These are phyloP conservation scores for Megaustenia siamemsis DNA, from an alignment of 2,888 invertebrate species.

Conservation along the genomic window DNA sequence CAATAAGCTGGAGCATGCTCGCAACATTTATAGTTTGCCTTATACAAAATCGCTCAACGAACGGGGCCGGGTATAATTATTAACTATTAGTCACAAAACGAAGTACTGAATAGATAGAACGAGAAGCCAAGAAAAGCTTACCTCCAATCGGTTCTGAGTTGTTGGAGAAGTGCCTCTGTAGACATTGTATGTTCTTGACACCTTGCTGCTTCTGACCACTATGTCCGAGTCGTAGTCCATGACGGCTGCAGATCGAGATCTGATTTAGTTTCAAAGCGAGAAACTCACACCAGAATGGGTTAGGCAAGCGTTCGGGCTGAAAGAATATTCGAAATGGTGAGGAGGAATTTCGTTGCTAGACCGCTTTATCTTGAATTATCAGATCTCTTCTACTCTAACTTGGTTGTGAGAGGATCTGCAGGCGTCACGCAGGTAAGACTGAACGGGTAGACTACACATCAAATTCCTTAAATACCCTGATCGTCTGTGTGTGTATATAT, in stretches of 20 bases:
- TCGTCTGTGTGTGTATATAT: conserved; percentile 66
- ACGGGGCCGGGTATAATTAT: too few relatives aligned
- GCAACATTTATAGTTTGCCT: too few relatives aligned
- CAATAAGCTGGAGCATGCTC: too few relatives aligned
- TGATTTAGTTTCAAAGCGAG: background rate
- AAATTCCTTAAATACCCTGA: conserved; percentile 74
- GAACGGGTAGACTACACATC: conserved; percentile 65
- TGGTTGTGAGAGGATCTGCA: conserved; percentile 19
- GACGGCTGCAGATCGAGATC: conserved; percentile 37
- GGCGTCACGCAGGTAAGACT: conserved; percentile 48
- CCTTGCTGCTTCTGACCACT: conserved; percentile 60
- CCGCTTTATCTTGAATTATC: background rate
- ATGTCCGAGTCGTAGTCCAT: conserved; percentile 62
- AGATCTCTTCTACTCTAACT: conserved; percentile 25
- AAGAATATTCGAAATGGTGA: conserved; percentile 62
- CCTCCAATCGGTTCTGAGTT: conserved; percentile 79
- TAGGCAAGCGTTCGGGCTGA: conserved; percentile 27
- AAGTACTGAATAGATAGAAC: background rate
- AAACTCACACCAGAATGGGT: background rate
- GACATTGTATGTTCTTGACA: conserved; percentile 76
- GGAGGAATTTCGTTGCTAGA: conserved; percentile 46
- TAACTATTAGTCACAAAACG: too few relatives aligned
- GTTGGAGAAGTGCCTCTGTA: conserved; percentile 79
- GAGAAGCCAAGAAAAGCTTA: conserved; percentile 59
- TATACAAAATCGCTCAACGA: too few relatives aligned